Evolutionary conservation across 2,113 vertebrate genomes (phyloP), one percentile per base, ranked within the genome.

Genomic region (Syngnathus typhle): DNA sequence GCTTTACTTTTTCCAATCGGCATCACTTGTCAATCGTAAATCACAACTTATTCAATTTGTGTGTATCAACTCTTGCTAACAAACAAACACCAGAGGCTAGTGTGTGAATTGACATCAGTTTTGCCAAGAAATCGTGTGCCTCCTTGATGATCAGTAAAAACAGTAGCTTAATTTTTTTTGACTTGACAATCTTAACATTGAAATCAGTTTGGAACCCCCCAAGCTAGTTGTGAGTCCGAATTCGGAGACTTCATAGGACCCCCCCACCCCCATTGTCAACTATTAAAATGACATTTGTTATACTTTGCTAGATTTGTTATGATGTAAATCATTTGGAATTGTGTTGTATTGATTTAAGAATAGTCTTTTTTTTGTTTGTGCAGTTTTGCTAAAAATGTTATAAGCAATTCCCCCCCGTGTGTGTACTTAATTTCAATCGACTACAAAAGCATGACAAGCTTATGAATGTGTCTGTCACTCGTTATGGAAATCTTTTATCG

Each of bases 11-110:
- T 84, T 78, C 73, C 78, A 79, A 86, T 85, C 82, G 77, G 71
- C 81, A 82, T 84, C 60, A 68, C 61, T 85, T 52, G 70, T 83
- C 81, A 88, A 85, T 85, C 84, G 84, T 75, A 82, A 74, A 79
- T 63, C 65, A 77, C 18, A 64, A 21, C 6, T 38, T n/a, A 63
- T 44, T 23, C 21, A 11, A 39, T 63, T 41, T 12, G n/a, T 0
- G 6, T 19, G 32, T 37, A 18, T n/a, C 19, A 11, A 21, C 37
- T 61, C n/a, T 5, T 21, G 18, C 12, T 27, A 27, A 63, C 37
- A n/a, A 60, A 60, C 46, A 47, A 15, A 47, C 4, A 16, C 4
- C 0, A 16, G 49, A 8, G 18, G 11, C 6, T 18, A 15, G 19
- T 7, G 7, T 8, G 8, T 39, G 4, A 6, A 23, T 27, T 15